phyloP scores from a whole-genome alignment of 1,140 invertebrate genomes.

The Probaryconus sp. region DNA sequence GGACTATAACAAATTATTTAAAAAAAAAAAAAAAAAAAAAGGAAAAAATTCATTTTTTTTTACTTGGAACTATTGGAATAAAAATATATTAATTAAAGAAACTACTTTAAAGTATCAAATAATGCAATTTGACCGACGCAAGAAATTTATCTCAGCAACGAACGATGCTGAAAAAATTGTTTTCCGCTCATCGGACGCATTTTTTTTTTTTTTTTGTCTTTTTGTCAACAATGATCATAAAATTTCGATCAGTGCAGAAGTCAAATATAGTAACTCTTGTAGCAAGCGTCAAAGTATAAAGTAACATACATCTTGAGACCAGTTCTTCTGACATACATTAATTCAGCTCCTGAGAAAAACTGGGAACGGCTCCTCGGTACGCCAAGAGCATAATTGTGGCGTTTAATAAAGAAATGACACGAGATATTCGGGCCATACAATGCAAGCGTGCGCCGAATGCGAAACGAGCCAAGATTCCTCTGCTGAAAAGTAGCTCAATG shows the following conservation, averaged over 20 bases:
- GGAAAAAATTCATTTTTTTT: too few species aligned
- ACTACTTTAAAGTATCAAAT: too few species aligned
- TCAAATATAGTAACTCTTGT: conserved; percentile 28
- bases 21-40: too few species aligned
- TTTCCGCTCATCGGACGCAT: too few species aligned
- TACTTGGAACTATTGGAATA: too few species aligned
- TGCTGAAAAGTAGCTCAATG: conserved; percentile 25
- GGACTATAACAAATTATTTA: too few species aligned
- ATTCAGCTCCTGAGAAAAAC: conserved; percentile 58
- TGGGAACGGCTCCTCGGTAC: conserved; percentile 50
- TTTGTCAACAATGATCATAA: conserved; percentile 9
- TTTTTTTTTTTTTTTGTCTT: too few species aligned
- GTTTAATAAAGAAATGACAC: conserved; percentile 74
- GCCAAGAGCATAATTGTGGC: conserved; percentile 65
- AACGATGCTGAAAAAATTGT: too few species aligned
- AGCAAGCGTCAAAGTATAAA: conserved; percentile 43
- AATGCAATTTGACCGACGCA: too few species aligned
- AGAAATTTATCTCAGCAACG: too few species aligned
- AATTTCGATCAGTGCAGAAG: conserved; percentile 28
- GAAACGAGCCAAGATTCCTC: conserved; percentile 49
- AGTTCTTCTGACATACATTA: conserved; percentile 62
- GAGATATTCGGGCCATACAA: conserved; percentile 70
- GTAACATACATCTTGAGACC: conserved; percentile 52
- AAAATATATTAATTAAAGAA: too few species aligned
- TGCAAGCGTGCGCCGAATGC: conserved; percentile 64